Conservation (phyloP, 2,113 vertebrate genomes). For the Picathartes gymnocephalus region DNA sequence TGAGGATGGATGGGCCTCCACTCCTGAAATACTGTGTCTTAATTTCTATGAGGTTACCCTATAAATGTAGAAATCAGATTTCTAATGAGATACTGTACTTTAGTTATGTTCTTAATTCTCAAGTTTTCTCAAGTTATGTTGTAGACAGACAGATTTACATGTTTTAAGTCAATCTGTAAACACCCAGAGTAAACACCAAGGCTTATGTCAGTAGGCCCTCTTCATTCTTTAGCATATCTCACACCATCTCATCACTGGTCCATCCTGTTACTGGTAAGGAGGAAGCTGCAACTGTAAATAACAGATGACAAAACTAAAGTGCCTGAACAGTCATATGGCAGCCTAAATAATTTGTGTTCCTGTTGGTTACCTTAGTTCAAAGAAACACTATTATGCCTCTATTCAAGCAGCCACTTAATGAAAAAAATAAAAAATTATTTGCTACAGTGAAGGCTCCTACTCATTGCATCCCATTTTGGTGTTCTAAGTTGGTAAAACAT, state of each 20-base stretch:
- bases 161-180: background rate
- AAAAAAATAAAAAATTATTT: background rate
- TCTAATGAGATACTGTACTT: background rate
- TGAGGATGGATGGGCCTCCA: background rate
- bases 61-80: background rate
- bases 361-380: background rate
- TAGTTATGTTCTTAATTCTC: background rate
- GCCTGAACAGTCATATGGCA: background rate
- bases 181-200: background rate
- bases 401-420: background rate
- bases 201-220: background rate
- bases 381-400: background rate
- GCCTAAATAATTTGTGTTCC: background rate
- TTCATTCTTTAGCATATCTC: background rate
- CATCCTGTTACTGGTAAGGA: background rate
- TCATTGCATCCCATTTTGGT: background rate
- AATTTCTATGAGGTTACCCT: background rate
- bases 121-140: background rate
- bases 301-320: background rate
- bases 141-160: background rate
- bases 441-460: background rate
- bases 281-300: background rate
- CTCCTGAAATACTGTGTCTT: background rate
- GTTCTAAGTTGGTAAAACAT: background rate
- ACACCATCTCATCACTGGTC: background rate